Conservation (phyloP, 2,888 invertebrate species). For the Diadromus collaris region DNA sequence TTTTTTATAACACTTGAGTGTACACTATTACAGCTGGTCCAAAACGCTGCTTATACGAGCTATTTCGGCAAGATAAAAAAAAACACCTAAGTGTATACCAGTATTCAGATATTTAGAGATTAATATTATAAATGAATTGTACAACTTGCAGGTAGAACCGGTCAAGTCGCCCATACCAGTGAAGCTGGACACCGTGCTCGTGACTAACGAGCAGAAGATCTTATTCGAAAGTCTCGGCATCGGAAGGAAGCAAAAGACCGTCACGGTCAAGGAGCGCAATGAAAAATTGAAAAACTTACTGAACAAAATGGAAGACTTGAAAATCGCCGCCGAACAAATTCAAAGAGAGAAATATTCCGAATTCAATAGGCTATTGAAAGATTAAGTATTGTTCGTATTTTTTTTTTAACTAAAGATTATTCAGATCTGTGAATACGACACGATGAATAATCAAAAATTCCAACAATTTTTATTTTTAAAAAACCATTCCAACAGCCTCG, state of each 20-base stretch:
- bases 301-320: constrained; percentile 69
- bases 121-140: not conserved
- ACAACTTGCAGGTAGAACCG: constrained; percentile 63
- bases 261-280: not conserved
- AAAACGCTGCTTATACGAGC: not conserved
- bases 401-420: not conserved
- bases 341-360: constrained; percentile 65
- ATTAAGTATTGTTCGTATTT: not conserved
- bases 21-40: not conserved
- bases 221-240: constrained; percentile 51
- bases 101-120: not conserved
- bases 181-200: constrained; percentile 46
- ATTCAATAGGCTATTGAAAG: constrained; percentile 60
- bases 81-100: not conserved
- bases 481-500: constrained; percentile 25
- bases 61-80: not conserved
- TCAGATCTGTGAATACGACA: not conserved
- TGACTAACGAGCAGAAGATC: constrained; percentile 59
- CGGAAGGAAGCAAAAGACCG: constrained; percentile 1
- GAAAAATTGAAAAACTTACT: constrained; percentile 59
- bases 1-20: not conserved
- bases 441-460: constrained; percentile 20
- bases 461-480: constrained; percentile 34
- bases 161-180: constrained; percentile 42
- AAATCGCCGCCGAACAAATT: constrained; percentile 67